These are phyloP conservation scores for Apamea epomidion DNA, from an alignment of 2,888 invertebrate species.

Conservation along the genomic window DNA sequence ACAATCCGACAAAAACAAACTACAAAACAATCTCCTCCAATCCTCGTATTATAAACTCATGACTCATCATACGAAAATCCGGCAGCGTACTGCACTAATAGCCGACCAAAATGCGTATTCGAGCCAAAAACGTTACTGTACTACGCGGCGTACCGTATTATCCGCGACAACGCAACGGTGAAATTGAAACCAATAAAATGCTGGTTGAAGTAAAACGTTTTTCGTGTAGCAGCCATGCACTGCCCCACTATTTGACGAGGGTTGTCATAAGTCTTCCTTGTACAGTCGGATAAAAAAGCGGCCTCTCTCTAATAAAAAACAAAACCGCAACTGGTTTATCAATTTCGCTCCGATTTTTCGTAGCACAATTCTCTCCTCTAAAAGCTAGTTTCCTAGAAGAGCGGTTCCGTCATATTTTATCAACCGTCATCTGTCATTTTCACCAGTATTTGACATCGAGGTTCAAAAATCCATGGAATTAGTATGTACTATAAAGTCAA, in stretches of 20 bases:
- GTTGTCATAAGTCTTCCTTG: constrained; percentile 89
- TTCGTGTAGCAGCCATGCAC: constrained; percentile 78
- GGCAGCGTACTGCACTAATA: constrained; percentile 74
- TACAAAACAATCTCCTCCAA: constrained; percentile 58
- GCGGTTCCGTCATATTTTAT: background rate
- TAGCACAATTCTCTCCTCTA: background rate
- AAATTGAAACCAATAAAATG: constrained; percentile 90
- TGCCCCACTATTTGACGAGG: constrained; percentile 81
- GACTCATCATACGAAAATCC: constrained; percentile 77
- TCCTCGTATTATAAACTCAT: constrained; percentile 71
- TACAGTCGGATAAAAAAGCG: constrained; percentile 29
- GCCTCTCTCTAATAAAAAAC: background rate
- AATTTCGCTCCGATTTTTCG: background rate
- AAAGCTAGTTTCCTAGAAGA: background rate
- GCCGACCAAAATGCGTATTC: constrained; percentile 56
- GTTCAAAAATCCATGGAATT: background rate
- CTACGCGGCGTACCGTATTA: constrained; percentile 69
- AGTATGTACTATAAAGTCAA: background rate
- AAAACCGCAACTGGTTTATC: background rate
- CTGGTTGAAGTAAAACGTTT: constrained; percentile 86
- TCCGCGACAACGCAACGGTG: constrained; percentile 82
- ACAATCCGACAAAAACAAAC: constrained; percentile 41
- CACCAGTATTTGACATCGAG: background rate
- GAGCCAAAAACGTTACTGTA: constrained; percentile 71
- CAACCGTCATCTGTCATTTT: background rate